Evolutionary conservation across 2,113 vertebrate genomes (phyloP).

Genomic region (Aegithalos caudatus): DNA sequence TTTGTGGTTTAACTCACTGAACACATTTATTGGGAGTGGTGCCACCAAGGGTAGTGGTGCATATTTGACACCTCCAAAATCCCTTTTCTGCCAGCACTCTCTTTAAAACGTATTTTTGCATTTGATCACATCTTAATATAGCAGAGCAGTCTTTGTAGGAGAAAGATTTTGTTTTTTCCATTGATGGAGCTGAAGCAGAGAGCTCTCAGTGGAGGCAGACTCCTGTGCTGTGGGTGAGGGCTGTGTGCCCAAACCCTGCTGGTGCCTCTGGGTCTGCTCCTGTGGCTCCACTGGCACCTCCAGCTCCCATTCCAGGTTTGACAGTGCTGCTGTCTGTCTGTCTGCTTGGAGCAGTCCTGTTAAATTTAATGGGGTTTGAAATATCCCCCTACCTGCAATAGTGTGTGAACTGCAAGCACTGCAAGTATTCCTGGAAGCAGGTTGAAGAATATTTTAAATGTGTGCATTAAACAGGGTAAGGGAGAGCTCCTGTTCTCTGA

Average conservation of each 20-base stretch:
- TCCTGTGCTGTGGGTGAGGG: background rate
- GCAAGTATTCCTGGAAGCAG: background rate
- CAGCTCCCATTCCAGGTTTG: accelerated
- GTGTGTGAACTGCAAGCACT: background rate
- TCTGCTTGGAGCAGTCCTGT: background rate
- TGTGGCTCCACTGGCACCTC: background rate
- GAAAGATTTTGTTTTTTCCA: background rate
- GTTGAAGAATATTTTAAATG: background rate
- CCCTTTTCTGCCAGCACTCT: background rate
- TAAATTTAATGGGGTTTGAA: background rate
- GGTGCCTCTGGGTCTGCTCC: background rate
- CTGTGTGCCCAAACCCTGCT: background rate
- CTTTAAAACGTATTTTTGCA: background rate
- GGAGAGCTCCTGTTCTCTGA: background rate
- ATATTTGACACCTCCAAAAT: conserved; percentile 46
- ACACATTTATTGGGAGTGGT: conserved; percentile 37
- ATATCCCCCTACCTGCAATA: background rate
- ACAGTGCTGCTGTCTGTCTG: background rate
- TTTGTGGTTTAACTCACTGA: conserved; percentile 41
- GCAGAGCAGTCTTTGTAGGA: background rate
- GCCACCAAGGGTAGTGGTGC: conserved; percentile 12
- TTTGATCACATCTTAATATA: background rate
- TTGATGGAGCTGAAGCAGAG: background rate
- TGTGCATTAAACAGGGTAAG: background rate
- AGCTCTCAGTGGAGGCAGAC: background rate